These are phyloP conservation scores for Diachasma alloeum DNA, from an alignment of 1,140 invertebrate species.

Conservation along the genomic window DNA sequence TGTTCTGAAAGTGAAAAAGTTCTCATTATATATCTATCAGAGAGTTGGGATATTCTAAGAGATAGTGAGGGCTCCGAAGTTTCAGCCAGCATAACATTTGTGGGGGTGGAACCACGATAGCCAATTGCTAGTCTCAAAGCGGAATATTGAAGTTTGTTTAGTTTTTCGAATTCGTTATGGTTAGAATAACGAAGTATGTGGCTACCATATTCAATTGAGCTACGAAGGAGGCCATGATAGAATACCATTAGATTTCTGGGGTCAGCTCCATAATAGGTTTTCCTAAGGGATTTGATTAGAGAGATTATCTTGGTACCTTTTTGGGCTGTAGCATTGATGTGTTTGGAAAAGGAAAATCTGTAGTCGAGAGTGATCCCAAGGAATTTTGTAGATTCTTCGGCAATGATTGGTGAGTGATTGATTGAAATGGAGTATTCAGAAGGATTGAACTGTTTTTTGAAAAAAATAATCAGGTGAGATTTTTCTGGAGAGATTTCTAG, in stretches of 20 bases:
- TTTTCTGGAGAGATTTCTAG: neutral
- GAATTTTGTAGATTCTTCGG: neutral
- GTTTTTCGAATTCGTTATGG: neutral
- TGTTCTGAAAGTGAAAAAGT: neutral
- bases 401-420: neutral
- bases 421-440: neutral
- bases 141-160: slow-evolving; percentile 1
- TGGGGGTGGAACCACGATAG: neutral
- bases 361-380: neutral
- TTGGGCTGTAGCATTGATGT: neutral
- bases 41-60: neutral
- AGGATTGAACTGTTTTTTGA: neutral
- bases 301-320: neutral
- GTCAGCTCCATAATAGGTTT: slow-evolving; percentile 1
- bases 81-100: neutral
- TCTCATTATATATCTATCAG: neutral
- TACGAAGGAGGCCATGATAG: neutral
- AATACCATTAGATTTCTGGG: neutral
- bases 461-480: neutral
- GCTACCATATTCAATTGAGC: slow-evolving; percentile 8
- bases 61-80: neutral
- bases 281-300: neutral
- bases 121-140: neutral
- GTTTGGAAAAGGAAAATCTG: neutral
- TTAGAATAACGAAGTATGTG: too few relatives aligned